phyloP scores from a whole-genome alignment of 1,140 invertebrate genomes.

The Rhyacophila brunnea region DNA sequence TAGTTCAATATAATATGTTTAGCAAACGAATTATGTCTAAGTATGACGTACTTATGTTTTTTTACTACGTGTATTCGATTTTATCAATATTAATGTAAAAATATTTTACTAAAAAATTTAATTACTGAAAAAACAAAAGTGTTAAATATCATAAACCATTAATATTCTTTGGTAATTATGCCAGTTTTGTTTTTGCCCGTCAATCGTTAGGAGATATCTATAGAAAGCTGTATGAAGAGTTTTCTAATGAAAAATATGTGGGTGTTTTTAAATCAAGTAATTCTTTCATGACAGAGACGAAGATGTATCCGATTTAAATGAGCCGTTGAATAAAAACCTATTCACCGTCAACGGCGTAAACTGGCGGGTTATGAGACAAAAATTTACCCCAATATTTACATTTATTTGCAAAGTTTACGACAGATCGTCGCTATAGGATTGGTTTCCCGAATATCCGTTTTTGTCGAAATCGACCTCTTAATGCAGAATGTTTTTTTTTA shows the following conservation, averaged over 20 bases:
- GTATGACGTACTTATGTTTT: no score
- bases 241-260: constrained; percentile 36
- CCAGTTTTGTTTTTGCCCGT: constrained; percentile 11
- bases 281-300: constrained; percentile 47
- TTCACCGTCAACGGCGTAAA: constrained; percentile 40
- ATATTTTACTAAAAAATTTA: constrained; percentile 31
- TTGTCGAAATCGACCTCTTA: no score
- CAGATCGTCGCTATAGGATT: no score
- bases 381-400: no score
- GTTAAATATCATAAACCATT: constrained; percentile 40
- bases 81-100: neutral
- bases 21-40: no score
- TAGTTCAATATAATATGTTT: no score
- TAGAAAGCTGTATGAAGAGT: constrained; percentile 34
- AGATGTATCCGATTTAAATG: constrained; percentile 34
- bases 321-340: constrained; percentile 37
- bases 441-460: no score
- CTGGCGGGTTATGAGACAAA: constrained; percentile 46
- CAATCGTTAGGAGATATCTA: constrained; percentile 17
- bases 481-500: no score
- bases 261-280: constrained; percentile 46
- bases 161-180: constrained; percentile 42
- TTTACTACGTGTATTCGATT: no score
- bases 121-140: constrained; percentile 51
- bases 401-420: constrained; percentile 48